These are phyloP conservation scores for Eucera pruinosa DNA, from an alignment of 2,888 invertebrate genomes.

Conservation along the genomic window DNA sequence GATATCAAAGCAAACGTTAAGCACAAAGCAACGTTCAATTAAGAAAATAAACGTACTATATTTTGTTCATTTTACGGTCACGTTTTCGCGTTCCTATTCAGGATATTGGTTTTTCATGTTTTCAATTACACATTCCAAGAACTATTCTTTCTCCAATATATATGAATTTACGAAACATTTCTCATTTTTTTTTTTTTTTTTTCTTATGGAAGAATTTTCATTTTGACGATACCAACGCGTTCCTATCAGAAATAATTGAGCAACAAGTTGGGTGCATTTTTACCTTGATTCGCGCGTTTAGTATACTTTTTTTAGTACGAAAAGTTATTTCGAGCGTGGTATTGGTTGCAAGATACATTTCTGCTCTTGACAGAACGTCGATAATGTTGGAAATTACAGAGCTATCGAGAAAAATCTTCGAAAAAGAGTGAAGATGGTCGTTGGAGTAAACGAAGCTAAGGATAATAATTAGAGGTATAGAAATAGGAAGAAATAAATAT, in stretches of 20 bases:
- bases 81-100: neutral
- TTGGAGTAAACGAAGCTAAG: neutral
- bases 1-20: conserved; percentile 1
- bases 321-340: neutral
- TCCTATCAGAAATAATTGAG: conserved; percentile 10
- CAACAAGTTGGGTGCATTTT: conserved; percentile 34
- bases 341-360: neutral
- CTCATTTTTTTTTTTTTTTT: too few species aligned
- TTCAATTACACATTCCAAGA: neutral
- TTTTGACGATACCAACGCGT: neutral
- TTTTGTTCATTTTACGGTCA: neutral
- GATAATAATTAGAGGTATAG: neutral
- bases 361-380: conserved; percentile 21
- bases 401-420: neutral
- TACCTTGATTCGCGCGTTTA: conserved; percentile 2
- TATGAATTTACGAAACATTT: too few species aligned
- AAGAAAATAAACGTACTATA: conserved; percentile 1
- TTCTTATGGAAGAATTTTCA: neutral
- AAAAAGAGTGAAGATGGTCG: neutral
- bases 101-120: neutral
- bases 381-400: conserved; percentile 22
- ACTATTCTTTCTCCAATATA: too few species aligned
- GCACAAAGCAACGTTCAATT: conserved; percentile 7
- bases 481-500: neutral
- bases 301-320: neutral